These are phyloP conservation scores for Esperia sulphurella DNA, from an alignment of 2,888 invertebrate genomes.

Conservation along the genomic window DNA sequence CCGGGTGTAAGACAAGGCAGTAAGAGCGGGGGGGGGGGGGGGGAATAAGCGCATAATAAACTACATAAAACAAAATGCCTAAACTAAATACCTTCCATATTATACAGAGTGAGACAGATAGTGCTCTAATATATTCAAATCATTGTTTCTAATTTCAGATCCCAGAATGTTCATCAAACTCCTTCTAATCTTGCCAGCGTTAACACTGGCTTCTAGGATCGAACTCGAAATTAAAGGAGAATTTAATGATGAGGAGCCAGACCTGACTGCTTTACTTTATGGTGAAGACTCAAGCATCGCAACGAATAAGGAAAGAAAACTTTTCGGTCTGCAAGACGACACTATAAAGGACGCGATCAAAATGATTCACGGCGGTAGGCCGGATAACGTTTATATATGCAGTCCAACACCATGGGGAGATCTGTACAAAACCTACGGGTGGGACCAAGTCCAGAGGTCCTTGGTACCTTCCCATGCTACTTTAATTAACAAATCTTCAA, in stretches of 20 bases:
- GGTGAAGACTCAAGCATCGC: slow-evolving; percentile 18
- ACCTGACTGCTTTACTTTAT: slow-evolving; percentile 11
- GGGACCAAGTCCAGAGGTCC: slow-evolving; percentile 6
- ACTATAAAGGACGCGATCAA: slow-evolving; percentile 24
- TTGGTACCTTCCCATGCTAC: neutral
- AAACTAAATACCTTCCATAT: too few relatives aligned
- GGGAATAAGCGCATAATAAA: too few relatives aligned
- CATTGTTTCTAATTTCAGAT: too few relatives aligned
- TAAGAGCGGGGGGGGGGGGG: too few relatives aligned
- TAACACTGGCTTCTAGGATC: slow-evolving; percentile 19
- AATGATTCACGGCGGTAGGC: slow-evolving; percentile 10
- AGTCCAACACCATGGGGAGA: slow-evolving; percentile 29
- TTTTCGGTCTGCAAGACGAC: slow-evolving; percentile 27
- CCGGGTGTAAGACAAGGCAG: too few relatives aligned
- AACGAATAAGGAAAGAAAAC: slow-evolving; percentile 23
- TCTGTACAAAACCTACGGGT: slow-evolving; percentile 22
- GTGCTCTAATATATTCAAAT: too few relatives aligned
- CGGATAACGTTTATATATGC: slow-evolving; percentile 16
- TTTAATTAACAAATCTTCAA: slow-evolving; percentile 12
- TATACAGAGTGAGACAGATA: too few relatives aligned
- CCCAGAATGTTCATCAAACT: neutral
- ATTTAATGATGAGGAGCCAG: slow-evolving; percentile 16
- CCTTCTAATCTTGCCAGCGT: slow-evolving; percentile 18
- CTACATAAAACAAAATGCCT: too few relatives aligned
- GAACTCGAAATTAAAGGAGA: slow-evolving; percentile 18